phyloP scores from a whole-genome alignment of 1,140 invertebrate genomes.

The Chymomyza costata region DNA sequence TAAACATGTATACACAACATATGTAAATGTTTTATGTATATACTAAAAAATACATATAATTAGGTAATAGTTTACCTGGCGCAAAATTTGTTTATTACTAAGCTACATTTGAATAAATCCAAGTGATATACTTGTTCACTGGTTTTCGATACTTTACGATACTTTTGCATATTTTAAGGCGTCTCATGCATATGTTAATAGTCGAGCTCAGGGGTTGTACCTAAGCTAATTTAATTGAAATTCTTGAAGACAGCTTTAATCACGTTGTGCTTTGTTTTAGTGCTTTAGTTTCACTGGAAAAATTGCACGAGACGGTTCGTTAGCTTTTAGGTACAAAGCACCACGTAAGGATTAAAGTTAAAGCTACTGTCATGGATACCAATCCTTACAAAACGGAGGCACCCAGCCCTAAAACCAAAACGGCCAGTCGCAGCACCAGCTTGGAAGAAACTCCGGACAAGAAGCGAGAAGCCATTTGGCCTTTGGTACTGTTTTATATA shows the following conservation, averaged over 20 bases:
- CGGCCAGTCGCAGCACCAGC: neutral
- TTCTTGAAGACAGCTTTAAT: too few species aligned
- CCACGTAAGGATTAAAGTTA: neutral
- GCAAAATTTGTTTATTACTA: too few species aligned
- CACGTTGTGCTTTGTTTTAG: too few species aligned
- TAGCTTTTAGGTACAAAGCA: constrained; percentile 13
- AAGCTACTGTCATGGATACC: constrained; percentile 7
- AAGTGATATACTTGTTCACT: too few species aligned
- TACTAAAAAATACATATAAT: too few species aligned
- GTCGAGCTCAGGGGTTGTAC: too few species aligned
- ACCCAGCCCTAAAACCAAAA: constrained; percentile 3
- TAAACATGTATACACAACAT: too few species aligned
- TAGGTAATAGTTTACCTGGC: too few species aligned
- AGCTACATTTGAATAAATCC: too few species aligned
- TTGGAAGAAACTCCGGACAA: constrained; percentile 30
- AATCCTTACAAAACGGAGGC: neutral
- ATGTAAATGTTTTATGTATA: too few species aligned
- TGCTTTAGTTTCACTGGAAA: neutral
- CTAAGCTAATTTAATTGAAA: neutral
- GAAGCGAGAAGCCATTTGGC: constrained; percentile 80
- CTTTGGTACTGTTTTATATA: constrained; percentile 80
- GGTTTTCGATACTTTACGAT: too few species aligned
- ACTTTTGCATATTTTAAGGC: constrained; percentile 5
- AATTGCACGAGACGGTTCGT: neutral
- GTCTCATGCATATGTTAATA: constrained; percentile 32